Conservation (phyloP, 1,140 invertebrate genomes). For the Ceratina calcarata region DNA sequence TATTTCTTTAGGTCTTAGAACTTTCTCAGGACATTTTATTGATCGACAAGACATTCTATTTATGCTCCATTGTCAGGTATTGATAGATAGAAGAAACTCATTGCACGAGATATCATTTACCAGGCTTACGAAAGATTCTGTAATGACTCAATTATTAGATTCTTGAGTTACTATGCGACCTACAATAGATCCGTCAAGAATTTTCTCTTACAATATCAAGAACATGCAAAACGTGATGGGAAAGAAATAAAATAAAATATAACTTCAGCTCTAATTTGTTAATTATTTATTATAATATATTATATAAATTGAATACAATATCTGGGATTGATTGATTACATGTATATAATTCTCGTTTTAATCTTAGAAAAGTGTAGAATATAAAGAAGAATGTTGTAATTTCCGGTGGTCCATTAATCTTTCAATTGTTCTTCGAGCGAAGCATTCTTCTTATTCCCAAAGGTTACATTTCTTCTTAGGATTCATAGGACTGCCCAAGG, state of each 20-base stretch:
- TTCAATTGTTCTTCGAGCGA: too few relatives aligned
- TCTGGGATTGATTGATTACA: too few relatives aligned
- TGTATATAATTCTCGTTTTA: too few relatives aligned
- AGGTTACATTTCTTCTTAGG: slow-evolving; percentile 1
- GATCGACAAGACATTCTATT: too few relatives aligned
- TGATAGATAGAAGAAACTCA: not conserved
- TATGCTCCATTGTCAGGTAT: not conserved
- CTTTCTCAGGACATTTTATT: too few relatives aligned
- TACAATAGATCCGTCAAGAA: not conserved
- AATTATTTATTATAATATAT: too few relatives aligned
- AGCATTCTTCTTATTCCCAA: not conserved
- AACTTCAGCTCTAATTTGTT: not conserved
- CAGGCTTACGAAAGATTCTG: not conserved
- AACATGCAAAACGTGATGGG: too few relatives aligned
- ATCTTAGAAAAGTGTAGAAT: too few relatives aligned
- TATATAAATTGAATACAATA: too few relatives aligned
- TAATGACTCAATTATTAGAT: not conserved
- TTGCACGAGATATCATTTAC: not conserved
- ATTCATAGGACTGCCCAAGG: slow-evolving; percentile 1
- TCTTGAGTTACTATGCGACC: not conserved
- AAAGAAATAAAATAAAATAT: not conserved
- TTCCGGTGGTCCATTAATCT: too few relatives aligned
- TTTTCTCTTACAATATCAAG: not conserved
- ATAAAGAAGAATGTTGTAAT: too few relatives aligned
- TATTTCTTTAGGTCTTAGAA: too few relatives aligned